Base-by-base conservation (phyloP, 2,888 invertebrate genomes). In the Cyaniris semiargus region DNA sequence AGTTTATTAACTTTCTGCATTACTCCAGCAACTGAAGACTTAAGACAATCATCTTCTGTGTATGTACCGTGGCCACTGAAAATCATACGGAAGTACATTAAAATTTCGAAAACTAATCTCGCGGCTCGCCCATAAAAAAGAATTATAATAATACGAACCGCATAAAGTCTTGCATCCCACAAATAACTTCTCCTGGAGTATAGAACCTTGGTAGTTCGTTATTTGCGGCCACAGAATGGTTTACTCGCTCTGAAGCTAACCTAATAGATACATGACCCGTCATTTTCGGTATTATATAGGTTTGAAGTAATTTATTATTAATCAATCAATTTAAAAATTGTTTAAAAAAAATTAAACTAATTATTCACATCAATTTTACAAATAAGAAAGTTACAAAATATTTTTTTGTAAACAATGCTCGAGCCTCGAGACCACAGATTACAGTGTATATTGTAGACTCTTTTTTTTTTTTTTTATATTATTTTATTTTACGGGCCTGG, bases 61-160 rank as follows among this genome's bases (percentile, higher is more conserved):
- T 98, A 99, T 0, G 99, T 99, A 66, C 99, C 99, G 94, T 99
- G 99, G 0, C 99, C 99, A 84, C 99, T 99, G 83, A 10, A 89
- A 85, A 31, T 27, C 3, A 66, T 15, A 27, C 6, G 2, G 27
- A 66, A 15, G 15, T 13, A 27, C 15, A 66, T 23, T 8, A 60
- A 21, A 60, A 60, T 23, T 23, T 60, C 4, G 4, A 21, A 23
- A 13, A 23, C 23, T 23, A 60, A 10, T 60, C 8, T 60, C 13
- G 23, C 8, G 4, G 23, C 8, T 60, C 13, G 23, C 8, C n/a
- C 10, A 23, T 60, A 1, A n/a, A 60, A 7, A 6, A 66, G 10
- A 66, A 31, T 6, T 60, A 60, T 60, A 0, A 66, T 3, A 66
- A 23, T 48, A 71, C 66, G 23, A 48, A 97, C 97, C 97, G 96